A percentile compares a stretch with the other conserved stretches of the same genome.
Evolutionary conservation across 2,113 vertebrate genomes (phyloP).

Genomic region (Cyanocitta stelleri): DNA sequence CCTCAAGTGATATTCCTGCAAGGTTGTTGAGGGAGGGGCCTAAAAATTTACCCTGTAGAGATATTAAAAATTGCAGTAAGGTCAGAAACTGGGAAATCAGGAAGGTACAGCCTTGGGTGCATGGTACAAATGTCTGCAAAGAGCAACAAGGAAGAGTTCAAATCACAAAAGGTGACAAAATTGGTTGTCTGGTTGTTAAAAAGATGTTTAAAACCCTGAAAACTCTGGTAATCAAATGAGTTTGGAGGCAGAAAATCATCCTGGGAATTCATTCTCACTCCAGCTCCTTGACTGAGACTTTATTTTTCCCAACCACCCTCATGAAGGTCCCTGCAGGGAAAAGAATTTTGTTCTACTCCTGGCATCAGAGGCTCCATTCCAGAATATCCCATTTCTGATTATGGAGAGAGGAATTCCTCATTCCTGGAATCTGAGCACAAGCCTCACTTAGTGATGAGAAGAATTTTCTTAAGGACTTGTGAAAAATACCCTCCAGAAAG

Average conservation of each 20-base stretch:
- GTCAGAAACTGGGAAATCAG: neutral
- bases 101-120: neutral
- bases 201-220: neutral
- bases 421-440: neutral
- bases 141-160: neutral
- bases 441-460: neutral
- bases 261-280: neutral
- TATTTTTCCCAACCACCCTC: neutral
- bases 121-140: neutral
- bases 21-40: neutral
- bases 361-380: accelerated
- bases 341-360: neutral
- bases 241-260: neutral
- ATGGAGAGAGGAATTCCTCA: neutral
- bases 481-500: neutral
- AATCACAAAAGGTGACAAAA: neutral
- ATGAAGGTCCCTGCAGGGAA: neutral
- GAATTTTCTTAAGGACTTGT: neutral
- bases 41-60: neutral
- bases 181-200: neutral
- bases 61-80: neutral
- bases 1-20: neutral
- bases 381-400: neutral
- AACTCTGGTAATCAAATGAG: neutral
- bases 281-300: neutral